Evolutionary conservation across 1,140 invertebrate genomes (phyloP), one percentile per base, ranked within the genome.

Genomic region (Drosophila ficusphila): DNA sequence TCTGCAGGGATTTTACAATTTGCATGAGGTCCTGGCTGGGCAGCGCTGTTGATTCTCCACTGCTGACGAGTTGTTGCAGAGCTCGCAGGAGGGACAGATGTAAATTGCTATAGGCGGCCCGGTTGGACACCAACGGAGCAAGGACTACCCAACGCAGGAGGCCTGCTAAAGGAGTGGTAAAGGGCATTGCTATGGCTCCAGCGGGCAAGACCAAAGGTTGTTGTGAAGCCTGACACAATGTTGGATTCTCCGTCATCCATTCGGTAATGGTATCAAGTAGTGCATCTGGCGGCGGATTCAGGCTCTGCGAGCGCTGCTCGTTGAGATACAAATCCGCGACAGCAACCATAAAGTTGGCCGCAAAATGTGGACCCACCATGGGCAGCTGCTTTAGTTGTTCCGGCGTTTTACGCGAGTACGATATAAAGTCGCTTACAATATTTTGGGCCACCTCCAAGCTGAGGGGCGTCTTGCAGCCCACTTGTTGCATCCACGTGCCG

Each of bases 401-500:
- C 4, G 94, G 93, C 18, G 94, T 94, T 60, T 93, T 93, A 5
- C 95, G 94, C 31, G 95, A 93, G 47, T 96, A 92, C 33, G 94
- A 93, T 76, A 97, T 96, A 82, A 96, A 96, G 89, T 97, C 96
- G 57, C 94, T 93, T n/a, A 97, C 94, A 29, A 97, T 91, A 64
- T 94, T 95, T 65, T 95, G 94, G 1, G 95, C 96, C 4, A 97
- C 92, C 86, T 94, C 94, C 4, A 96, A 92, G 41, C 95, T 95
- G 23, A 94, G 93, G 0, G 91, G 18, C 0, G 95, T 96, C n/a
- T 95, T 96, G 49, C 95, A 96, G 7, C 96, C 95, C 54, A 96
- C 93, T 85, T 97, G 96, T 91, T 97, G 96, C 91, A 97, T 94
- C 95, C 96, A 96, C n/a, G 96, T 95, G 58, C 96, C 96, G 16